These are phyloP conservation scores for Goniozus legneri DNA, from an alignment of 1,140 invertebrate genomes.

Conservation along the genomic window DNA sequence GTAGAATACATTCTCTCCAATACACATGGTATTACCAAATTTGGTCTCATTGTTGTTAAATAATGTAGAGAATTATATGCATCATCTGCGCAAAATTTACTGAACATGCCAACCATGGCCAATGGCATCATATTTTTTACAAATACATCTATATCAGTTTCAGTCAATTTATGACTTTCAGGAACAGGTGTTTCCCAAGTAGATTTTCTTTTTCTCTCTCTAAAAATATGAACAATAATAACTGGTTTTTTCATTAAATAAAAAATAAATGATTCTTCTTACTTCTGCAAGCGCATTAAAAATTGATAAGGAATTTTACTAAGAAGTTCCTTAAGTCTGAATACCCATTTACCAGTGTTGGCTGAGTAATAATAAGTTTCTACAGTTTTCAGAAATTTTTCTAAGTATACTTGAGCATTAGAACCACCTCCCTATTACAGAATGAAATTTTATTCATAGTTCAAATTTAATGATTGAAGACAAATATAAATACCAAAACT, in stretches of 20 bases:
- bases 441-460: slow-evolving; percentile 7
- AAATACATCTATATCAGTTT: slow-evolving; percentile 80
- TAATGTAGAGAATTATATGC: slow-evolving; percentile 69
- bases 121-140: slow-evolving; percentile 71
- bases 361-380: slow-evolving; percentile 90
- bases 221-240: slow-evolving; percentile 33
- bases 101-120: slow-evolving; percentile 74
- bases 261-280: slow-evolving; percentile 6
- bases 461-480: not conserved
- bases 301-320: slow-evolving; percentile 61
- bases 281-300: slow-evolving; percentile 59
- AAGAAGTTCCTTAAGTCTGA: slow-evolving; percentile 62
- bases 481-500: slow-evolving; percentile 22
- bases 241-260: not conserved
- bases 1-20: slow-evolving; percentile 76
- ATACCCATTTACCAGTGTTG: slow-evolving; percentile 77
- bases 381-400: slow-evolving; percentile 77
- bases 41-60: slow-evolving; percentile 75
- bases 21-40: slow-evolving; percentile 77
- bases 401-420: slow-evolving; percentile 68
- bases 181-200: slow-evolving; percentile 71
- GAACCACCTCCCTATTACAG: slow-evolving; percentile 55
- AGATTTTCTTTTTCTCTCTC: slow-evolving; percentile 61
- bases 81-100: slow-evolving; percentile 64
- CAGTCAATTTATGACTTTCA: slow-evolving; percentile 68